Conservation (phyloP, 2,797 vertebrate genomes). For the Poeciliopsis presidionis region DNA sequence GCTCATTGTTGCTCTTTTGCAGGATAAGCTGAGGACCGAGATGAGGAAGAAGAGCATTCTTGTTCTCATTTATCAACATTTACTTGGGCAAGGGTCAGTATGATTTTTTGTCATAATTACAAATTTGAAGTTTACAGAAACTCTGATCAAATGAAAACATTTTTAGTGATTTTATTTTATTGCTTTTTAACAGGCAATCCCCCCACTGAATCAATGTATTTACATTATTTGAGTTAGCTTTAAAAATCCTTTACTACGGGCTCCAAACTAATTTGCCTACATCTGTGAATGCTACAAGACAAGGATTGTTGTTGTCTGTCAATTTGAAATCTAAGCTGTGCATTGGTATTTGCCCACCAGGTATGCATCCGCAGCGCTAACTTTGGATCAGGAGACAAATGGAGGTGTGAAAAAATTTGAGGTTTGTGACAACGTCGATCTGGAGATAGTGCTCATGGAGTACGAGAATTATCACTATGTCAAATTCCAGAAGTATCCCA, state of each 20-base stretch:
- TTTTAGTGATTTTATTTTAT: background rate
- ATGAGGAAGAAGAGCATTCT: slow-evolving; percentile 90
- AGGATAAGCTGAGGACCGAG: slow-evolving; percentile 89
- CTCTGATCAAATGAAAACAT: background rate
- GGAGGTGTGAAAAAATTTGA: slow-evolving; percentile 85
- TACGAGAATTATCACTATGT: slow-evolving; percentile 95
- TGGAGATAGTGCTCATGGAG: slow-evolving; percentile 95
- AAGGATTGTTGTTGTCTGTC: background rate
- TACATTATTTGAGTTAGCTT: background rate
- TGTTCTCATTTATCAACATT: slow-evolving; percentile 91
- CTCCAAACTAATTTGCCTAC: background rate
- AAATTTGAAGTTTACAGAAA: background rate
- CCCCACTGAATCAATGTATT: background rate
- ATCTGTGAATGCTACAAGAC: background rate
- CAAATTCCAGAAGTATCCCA: slow-evolving; percentile 95
- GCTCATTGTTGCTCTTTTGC: slow-evolving; percentile 47
- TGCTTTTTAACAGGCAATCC: background rate
- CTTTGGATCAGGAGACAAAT: slow-evolving; percentile 90
- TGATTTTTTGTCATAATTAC: background rate
- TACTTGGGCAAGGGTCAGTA: slow-evolving; percentile 91
- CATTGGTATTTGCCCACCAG: slow-evolving; percentile 67
- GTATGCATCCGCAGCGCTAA: slow-evolving; percentile 84
- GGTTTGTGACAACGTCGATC: slow-evolving; percentile 94
- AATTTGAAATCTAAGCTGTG: background rate
- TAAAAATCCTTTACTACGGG: background rate